Conservation (phyloP, 2,797 vertebrate genomes). For the Neopelma chrysocephalum region DNA sequence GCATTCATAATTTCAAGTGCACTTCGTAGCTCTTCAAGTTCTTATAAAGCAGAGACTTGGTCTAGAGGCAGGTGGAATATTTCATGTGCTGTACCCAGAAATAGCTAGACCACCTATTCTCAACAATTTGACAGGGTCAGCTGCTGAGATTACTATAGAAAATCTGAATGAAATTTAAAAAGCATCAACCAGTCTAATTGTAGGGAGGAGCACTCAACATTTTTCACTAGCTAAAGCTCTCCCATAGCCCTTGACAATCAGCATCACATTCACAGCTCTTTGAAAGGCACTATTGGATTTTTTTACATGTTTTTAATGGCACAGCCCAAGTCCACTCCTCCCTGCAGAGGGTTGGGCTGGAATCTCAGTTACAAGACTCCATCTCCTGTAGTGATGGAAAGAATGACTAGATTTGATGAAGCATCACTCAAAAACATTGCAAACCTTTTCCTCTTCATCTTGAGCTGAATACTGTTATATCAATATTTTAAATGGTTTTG, state of each 20-base stretch:
- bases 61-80: not conserved
- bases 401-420: not conserved
- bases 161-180: not conserved
- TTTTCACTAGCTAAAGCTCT: not conserved
- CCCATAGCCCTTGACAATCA: not conserved
- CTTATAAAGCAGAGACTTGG: not conserved
- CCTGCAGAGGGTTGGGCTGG: not conserved
- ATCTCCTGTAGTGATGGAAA: not conserved
- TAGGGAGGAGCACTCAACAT: not conserved
- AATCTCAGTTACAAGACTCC: not conserved
- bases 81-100: not conserved
- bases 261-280: not conserved
- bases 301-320: not conserved
- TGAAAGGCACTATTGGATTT: not conserved
- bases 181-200: not conserved
- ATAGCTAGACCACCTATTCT: not conserved
- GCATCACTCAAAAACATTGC: not conserved
- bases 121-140: not conserved
- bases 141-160: not conserved
- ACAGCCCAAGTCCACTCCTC: not conserved
- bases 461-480: not conserved
- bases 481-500: not conserved
- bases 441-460: not conserved
- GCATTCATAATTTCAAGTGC: not conserved
- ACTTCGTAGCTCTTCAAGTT: not conserved